These are phyloP conservation scores for Mercenaria mercenaria DNA, from an alignment of 1,140 invertebrate genomes.

Conservation along the genomic window DNA sequence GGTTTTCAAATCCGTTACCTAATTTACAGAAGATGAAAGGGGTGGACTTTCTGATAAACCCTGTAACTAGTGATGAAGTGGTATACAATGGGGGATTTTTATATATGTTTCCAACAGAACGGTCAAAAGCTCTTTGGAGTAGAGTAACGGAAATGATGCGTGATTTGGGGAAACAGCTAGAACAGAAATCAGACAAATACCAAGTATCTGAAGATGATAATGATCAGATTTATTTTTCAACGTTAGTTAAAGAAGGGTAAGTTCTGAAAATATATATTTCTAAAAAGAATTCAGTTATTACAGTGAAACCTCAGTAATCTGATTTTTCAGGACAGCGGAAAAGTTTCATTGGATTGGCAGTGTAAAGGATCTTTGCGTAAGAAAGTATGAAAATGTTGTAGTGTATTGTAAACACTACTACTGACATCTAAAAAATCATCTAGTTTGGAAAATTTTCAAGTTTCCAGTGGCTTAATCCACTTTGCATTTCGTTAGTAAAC, in stretches of 20 bases:
- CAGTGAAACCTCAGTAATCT: too few species aligned
- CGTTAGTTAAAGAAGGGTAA: background rate
- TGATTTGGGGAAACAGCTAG: conserved; percentile 59
- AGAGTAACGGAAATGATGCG: conserved; percentile 67
- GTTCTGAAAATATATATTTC: background rate
- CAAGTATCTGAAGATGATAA: background rate
- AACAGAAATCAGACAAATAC: background rate
- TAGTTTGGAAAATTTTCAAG: too few species aligned
- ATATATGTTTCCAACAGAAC: conserved; percentile 18
- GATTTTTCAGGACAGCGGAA: too few species aligned
- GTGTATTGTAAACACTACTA: too few species aligned
- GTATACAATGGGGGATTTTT: conserved; percentile 73
- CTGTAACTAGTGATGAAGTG: conserved; percentile 53
- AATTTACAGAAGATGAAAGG: conserved; percentile 30
- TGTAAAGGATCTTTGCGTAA: too few species aligned
- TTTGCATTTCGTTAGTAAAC: too few species aligned
- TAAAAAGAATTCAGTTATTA: too few species aligned
- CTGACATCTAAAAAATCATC: too few species aligned
- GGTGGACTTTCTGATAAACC: conserved; percentile 72
- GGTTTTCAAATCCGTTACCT: conserved; percentile 74
- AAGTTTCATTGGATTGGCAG: too few species aligned
- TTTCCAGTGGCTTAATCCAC: too few species aligned
- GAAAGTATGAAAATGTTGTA: too few species aligned
- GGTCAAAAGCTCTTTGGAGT: conserved; percentile 57
- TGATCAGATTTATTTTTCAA: background rate